Percentiles rank a stretch among this genome's conserved stretches.
Conservation (phyloP, 2,113 vertebrate species). For the Oncorhynchus gorbuscha region DNA sequence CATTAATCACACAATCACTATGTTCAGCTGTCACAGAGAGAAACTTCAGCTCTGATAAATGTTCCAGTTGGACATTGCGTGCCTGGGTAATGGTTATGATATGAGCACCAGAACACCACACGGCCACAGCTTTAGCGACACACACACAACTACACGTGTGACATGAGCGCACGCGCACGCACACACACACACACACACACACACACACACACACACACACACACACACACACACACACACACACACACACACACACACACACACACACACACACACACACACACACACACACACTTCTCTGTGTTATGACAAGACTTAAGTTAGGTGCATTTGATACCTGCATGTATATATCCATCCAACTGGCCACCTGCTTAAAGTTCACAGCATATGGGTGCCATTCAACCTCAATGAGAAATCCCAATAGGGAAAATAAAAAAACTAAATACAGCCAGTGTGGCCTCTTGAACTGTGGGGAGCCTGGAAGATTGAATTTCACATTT, state of each 20-base stretch:
- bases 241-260: background rate
- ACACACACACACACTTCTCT: background rate
- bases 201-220: too few relatives aligned
- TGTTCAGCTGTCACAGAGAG: slow-evolving; percentile 42
- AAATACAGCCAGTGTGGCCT: slow-evolving; percentile 2
- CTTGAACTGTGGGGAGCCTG: slow-evolving; percentile 42
- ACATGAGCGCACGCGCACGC: too few relatives aligned
- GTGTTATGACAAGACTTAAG: background rate
- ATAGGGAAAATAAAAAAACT: slow-evolving; percentile 1
- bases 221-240: background rate
- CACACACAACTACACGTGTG: background rate
- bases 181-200: too few relatives aligned
- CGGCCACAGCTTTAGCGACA: slow-evolving; percentile 12
- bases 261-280: background rate
- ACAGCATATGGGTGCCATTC: background rate
- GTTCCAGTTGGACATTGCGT: slow-evolving; percentile 29
- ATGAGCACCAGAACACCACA: background rate
- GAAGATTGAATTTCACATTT: slow-evolving; percentile 36
- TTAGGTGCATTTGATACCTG: background rate
- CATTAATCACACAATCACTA: slow-evolving; percentile 38
- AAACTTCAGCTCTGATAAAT: slow-evolving; percentile 42
- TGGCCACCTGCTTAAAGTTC: slow-evolving; percentile 2
- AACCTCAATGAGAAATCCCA: slow-evolving; percentile 16
- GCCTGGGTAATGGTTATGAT: slow-evolving; percentile 24
- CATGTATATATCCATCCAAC: background rate